Evolutionary conservation across 2,888 invertebrate genomes (phyloP).

Genomic region (Pherbina coryleti): DNA sequence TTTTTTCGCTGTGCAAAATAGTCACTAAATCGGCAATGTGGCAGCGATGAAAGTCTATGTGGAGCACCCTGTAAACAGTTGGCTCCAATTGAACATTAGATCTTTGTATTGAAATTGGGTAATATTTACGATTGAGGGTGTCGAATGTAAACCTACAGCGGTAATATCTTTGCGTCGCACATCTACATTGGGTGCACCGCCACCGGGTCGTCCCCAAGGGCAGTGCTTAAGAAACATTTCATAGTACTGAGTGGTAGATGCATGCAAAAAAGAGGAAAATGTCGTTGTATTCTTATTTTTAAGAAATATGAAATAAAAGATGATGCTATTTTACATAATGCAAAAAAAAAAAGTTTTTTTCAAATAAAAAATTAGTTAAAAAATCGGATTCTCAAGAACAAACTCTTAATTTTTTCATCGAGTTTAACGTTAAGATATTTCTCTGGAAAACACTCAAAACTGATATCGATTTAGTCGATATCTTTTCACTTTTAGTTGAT

Average conservation of each 20-base stretch:
- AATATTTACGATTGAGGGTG: slow-evolving; percentile 71
- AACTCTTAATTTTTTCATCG: too few relatives aligned
- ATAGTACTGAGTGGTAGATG: slow-evolving; percentile 68
- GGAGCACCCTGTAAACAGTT: slow-evolving; percentile 50
- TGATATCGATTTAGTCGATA: too few relatives aligned
- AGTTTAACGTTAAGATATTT: too few relatives aligned
- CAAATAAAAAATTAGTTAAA: too few relatives aligned
- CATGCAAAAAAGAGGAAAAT: background rate
- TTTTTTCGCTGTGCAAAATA: slow-evolving; percentile 64
- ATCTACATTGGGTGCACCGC: slow-evolving; percentile 79
- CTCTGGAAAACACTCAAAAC: too few relatives aligned
- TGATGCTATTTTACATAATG: too few relatives aligned
- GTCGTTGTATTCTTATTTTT: background rate
- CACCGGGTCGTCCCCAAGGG: slow-evolving; percentile 84
- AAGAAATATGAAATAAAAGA: too few relatives aligned
- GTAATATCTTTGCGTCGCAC: slow-evolving; percentile 78
- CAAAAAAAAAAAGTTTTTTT: too few relatives aligned
- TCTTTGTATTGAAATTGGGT: slow-evolving; percentile 4
- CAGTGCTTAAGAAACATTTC: slow-evolving; percentile 80
- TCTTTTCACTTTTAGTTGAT: too few relatives aligned
- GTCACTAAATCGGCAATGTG: slow-evolving; percentile 65
- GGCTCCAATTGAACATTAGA: background rate
- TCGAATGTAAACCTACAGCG: slow-evolving; percentile 77
- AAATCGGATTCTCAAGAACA: too few relatives aligned
- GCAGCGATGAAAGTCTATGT: slow-evolving; percentile 62